Percentiles rank a stretch among this genome's conserved stretches.
Conservation (phyloP, 2,888 invertebrate species). For the Catocala fraxini region DNA sequence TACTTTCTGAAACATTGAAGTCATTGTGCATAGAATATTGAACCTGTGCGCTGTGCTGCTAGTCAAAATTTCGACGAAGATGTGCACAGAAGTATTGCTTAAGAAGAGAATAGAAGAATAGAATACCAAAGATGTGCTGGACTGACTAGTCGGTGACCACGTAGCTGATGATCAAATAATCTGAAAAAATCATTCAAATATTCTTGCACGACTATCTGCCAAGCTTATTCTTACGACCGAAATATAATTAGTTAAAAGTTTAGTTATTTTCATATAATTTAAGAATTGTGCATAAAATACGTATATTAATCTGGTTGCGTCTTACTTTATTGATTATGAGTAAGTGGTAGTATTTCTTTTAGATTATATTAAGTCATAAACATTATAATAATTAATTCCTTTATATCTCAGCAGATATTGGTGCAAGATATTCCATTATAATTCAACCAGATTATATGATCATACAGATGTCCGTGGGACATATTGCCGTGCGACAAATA, state of each 20-base stretch:
- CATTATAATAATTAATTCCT: background rate
- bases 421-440: conserved; percentile 53
- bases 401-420: conserved; percentile 39
- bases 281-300: background rate
- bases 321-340: conserved; percentile 4
- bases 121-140: conserved; percentile 72
- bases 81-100: conserved; percentile 74
- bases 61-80: conserved; percentile 67
- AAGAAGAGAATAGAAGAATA: conserved; percentile 62
- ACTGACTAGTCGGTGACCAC: conserved; percentile 66
- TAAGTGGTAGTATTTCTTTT: conserved; percentile 8
- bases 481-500: conserved; percentile 72
- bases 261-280: background rate
- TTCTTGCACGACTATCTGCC: conserved; percentile 49
- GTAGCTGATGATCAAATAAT: conserved; percentile 59
- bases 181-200: conserved; percentile 50
- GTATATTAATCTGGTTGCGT: conserved; percentile 18
- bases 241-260: conserved; percentile 3
- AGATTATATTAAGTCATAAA: background rate
- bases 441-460: conserved; percentile 63
- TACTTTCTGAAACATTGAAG: conserved; percentile 65
- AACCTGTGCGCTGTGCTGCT: conserved; percentile 76
- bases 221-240: conserved; percentile 19
- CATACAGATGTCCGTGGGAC: conserved; percentile 60
- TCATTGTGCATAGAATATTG: conserved; percentile 64